Conservation (phyloP, 2,797 vertebrate genomes). For the Arrhamphus sclerolepis region DNA sequence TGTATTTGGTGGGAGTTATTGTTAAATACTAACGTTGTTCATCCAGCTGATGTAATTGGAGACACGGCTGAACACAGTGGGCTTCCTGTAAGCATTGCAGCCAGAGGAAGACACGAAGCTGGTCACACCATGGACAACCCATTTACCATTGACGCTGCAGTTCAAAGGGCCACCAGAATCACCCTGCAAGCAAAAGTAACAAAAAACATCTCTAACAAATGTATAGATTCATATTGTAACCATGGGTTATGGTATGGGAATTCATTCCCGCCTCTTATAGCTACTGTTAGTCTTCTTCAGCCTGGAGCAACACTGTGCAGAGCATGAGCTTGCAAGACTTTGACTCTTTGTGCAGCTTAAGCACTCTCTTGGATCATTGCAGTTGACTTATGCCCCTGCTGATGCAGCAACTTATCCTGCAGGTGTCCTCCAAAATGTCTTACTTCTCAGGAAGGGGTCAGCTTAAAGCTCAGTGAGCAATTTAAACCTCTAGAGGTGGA, state of each 20-base stretch:
- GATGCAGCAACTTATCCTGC: slow-evolving; percentile 53
- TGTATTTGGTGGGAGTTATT: not conserved
- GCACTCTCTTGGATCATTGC: slow-evolving; percentile 44
- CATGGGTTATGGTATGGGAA: not conserved
- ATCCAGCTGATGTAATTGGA: slow-evolving; percentile 90
- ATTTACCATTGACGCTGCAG: slow-evolving; percentile 82
- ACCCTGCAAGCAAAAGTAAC: slow-evolving; percentile 73
- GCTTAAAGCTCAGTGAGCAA: slow-evolving; percentile 32
- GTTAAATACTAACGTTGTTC: slow-evolving; percentile 77
- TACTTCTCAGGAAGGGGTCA: slow-evolving; percentile 50
- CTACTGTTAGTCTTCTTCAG: slow-evolving; percentile 14
- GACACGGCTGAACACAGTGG: slow-evolving; percentile 87
- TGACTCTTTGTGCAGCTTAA: slow-evolving; percentile 55
- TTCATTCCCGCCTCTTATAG: not conserved
- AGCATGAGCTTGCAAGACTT: slow-evolving; percentile 29
- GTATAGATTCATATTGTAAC: not conserved
- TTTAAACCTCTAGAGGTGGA: slow-evolving; percentile 12
- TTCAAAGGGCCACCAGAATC: slow-evolving; percentile 92
- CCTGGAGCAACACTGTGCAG: slow-evolving; percentile 22
- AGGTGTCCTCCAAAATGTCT: slow-evolving; percentile 51
- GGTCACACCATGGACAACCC: slow-evolving; percentile 87
- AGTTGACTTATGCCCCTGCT: slow-evolving; percentile 56
- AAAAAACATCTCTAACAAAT: not conserved
- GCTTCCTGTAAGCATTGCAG: slow-evolving; percentile 83
- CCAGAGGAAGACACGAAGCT: slow-evolving; percentile 89